A percentile compares a stretch with the other conserved stretches of the same genome.
Evolutionary conservation across 2,797 vertebrate genomes (phyloP).

Genomic region (Carapus acus): DNA sequence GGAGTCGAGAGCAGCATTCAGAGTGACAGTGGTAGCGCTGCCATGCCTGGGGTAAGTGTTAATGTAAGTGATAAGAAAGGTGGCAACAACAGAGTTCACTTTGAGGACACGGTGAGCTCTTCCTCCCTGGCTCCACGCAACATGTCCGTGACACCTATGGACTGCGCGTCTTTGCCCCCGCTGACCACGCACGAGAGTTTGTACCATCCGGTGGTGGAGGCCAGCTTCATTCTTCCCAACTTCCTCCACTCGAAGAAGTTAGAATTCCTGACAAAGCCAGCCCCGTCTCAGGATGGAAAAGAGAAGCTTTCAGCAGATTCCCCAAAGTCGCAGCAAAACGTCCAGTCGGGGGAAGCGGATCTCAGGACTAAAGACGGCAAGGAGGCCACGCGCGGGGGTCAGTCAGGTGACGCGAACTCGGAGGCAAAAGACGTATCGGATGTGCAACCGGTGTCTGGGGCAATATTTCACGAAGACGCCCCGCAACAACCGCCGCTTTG

Average conservation of each 20-base stretch:
- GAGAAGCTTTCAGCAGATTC: conserved; percentile 12
- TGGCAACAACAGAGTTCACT: conserved; percentile 59
- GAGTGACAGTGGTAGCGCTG: conserved; percentile 19
- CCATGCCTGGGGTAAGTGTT: conserved; percentile 47
- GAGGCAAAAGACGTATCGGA: conserved; percentile 31
- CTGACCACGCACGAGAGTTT: conserved; percentile 73
- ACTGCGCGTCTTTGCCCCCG: conserved; percentile 71
- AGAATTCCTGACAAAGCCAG: conserved; percentile 31
- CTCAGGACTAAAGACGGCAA: conserved; percentile 1
- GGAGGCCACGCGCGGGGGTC: conserved; percentile 23
- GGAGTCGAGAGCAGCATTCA: conserved; percentile 27
- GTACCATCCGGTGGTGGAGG: conserved; percentile 71
- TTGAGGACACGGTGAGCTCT: conserved; percentile 40
- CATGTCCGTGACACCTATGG: conserved; percentile 28
- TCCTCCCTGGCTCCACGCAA: conserved; percentile 30
- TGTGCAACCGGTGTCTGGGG: not conserved
- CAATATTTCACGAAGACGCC: not conserved
- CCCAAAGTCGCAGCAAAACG: conserved; percentile 25
- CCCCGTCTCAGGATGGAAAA: conserved; percentile 26
- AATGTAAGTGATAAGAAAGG: conserved; percentile 35
- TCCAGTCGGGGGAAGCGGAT: conserved; percentile 14
- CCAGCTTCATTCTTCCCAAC: conserved; percentile 67
- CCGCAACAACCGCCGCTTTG: conserved; percentile 11
- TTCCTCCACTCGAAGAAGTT: conserved; percentile 51
- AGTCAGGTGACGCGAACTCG: conserved; percentile 8